These are phyloP conservation scores for Creontiades dilutus DNA, from an alignment of 2,888 invertebrate species.

Conservation along the genomic window DNA sequence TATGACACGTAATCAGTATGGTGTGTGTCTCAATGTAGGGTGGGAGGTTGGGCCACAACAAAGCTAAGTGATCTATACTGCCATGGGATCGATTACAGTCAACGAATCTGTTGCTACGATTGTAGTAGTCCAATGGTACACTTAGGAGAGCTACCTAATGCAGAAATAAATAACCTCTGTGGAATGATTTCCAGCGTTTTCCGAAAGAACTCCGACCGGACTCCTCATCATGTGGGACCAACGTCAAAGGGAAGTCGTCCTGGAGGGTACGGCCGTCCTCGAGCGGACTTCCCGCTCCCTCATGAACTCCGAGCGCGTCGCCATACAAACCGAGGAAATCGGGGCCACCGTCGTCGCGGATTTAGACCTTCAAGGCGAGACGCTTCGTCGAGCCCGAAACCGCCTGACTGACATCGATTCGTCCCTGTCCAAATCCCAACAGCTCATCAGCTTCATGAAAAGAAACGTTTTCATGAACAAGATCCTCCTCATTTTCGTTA, in stretches of 20 bases:
- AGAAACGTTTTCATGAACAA: conserved; percentile 87
- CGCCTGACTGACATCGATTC: conserved; percentile 86
- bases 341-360: conserved; percentile 89
- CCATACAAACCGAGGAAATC: conserved; percentile 89
- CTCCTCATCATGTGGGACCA: conserved; percentile 78
- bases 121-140: too few species aligned
- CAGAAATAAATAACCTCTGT: too few species aligned
- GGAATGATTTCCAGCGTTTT: neutral
- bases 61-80: too few species aligned
- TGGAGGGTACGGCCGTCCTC: conserved; percentile 81
- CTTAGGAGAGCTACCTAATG: too few species aligned
- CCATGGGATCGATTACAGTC: too few species aligned
- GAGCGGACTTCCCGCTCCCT: conserved; percentile 84
- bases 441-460: conserved; percentile 84
- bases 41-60: too few species aligned
- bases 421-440: conserved; percentile 83
- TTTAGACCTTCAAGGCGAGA: conserved; percentile 87
- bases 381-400: conserved; percentile 83
- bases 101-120: too few species aligned
- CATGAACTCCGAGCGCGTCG: conserved; percentile 85
- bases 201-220: neutral
- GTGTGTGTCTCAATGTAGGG: too few species aligned
- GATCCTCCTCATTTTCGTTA: conserved; percentile 86
- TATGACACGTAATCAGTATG: too few species aligned
- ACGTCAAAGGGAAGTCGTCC: conserved; percentile 81